phyloP scores from a whole-genome alignment of 2,888 invertebrate genomes.

The Nephrocerus scutellatus region DNA sequence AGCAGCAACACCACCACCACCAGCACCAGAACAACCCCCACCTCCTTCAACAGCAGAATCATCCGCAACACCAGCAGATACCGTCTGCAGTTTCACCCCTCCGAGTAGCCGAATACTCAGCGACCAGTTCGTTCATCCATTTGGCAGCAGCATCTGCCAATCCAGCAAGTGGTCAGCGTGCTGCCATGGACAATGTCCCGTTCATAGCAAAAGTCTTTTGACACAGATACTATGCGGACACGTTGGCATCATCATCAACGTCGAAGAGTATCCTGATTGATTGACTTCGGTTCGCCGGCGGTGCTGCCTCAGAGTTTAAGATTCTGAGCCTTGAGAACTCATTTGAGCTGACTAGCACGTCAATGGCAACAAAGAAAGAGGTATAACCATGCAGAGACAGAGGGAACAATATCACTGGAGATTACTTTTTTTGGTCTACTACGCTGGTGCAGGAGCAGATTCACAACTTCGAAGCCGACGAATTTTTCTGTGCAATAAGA shows the following conservation, averaged over 20 bases:
- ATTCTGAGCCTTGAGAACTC: no score
- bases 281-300: conserved; percentile 42
- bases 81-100: conserved; percentile 28
- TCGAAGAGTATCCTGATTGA: conserved; percentile 41
- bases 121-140: conserved; percentile 40
- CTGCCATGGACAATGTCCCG: conserved; percentile 41
- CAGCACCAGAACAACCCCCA: conserved; percentile 7
- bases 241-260: conserved; percentile 30
- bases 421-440: no score
- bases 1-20: conserved; percentile 14
- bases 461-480: no score
- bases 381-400: no score
- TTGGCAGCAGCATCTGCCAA: conserved; percentile 28
- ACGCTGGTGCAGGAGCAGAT: no score
- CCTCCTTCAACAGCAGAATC: conserved; percentile 5
- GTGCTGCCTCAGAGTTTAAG: conserved; percentile 22
- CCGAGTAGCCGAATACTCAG: conserved; percentile 29
- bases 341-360: no score
- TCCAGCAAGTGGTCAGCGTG: conserved; percentile 29
- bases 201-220: conserved; percentile 49
- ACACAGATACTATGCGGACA: conserved; percentile 47
- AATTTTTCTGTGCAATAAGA: no score
- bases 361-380: no score
- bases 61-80: conserved; percentile 23
- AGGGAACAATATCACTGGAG: no score